phyloP scores from a whole-genome alignment of 1,140 invertebrate genomes.

The Procambarus virginalis region DNA sequence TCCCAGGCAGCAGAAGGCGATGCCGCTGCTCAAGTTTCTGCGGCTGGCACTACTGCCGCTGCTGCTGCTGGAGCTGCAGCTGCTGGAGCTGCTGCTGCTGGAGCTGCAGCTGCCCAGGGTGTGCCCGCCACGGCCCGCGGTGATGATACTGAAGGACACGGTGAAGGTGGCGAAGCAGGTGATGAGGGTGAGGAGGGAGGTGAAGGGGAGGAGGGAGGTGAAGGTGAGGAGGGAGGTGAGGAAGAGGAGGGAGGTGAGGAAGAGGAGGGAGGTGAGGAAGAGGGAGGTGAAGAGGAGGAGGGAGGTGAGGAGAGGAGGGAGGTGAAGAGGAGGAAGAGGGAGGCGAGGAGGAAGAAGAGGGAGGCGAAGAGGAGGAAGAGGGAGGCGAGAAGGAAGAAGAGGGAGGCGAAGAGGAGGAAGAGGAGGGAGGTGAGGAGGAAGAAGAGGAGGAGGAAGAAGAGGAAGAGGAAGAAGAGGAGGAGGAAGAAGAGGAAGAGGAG shows the following conservation, averaged over 20 bases:
- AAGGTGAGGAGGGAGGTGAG: not conserved
- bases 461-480: not conserved
- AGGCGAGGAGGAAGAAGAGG: not conserved
- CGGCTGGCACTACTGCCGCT: not conserved
- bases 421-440: not conserved
- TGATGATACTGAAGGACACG: not conserved
- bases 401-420: not conserved
- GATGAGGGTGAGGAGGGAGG: constrained; percentile 13
- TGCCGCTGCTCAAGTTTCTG: not conserved
- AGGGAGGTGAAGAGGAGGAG: constrained; percentile 14
- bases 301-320: not conserved
- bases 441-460: not conserved
- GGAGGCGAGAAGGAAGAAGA: not conserved
- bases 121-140: not conserved
- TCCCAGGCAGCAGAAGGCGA: not conserved
- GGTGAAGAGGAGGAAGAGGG: not conserved
- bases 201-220: constrained; percentile 14
- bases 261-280: not conserved
- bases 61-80: too few relatives aligned
- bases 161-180: constrained; percentile 3
- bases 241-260: constrained; percentile 1
- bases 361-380: not conserved
- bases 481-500: not conserved
- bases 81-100: too few relatives aligned
- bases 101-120: not conserved